Percentiles rank a stretch among this genome's conserved stretches.
Evolutionary conservation across 2,888 invertebrate genomes (phyloP).

Genomic region (Chloroclysta siterata): DNA sequence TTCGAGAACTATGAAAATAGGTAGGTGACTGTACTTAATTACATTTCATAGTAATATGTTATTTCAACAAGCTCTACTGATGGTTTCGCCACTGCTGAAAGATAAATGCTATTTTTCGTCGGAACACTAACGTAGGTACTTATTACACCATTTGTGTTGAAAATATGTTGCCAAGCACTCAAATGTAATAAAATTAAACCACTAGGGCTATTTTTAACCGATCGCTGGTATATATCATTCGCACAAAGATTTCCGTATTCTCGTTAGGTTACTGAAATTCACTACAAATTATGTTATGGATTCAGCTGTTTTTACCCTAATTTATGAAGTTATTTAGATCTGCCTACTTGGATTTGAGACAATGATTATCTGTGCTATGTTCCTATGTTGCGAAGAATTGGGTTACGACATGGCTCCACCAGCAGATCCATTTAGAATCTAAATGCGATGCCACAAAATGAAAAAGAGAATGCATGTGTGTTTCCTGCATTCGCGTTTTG

Average conservation of each 20-base stretch:
- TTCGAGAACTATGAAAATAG: no score
- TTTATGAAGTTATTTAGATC: conserved; percentile 39
- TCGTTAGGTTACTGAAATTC: conserved; percentile 34
- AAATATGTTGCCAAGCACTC: conserved; percentile 48
- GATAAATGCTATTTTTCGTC: conserved; percentile 32
- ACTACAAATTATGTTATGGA: conserved; percentile 31
- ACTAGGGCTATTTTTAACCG: conserved; percentile 57
- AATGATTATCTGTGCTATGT: conserved; percentile 42
- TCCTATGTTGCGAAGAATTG: conserved; percentile 41
- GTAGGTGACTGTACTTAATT: no score
- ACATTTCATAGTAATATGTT: neutral
- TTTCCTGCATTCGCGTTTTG: conserved; percentile 57
- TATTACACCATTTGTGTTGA: conserved; percentile 41
- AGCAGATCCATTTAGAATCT: conserved; percentile 40
- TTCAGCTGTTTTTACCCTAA: conserved; percentile 40
- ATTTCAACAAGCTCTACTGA: neutral
- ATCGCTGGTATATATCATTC: conserved; percentile 58
- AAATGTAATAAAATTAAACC: conserved; percentile 52
- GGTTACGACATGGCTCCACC: conserved; percentile 42
- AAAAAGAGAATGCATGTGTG: conserved; percentile 50
- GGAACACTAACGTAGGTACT: conserved; percentile 41
- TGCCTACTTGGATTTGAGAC: conserved; percentile 16
- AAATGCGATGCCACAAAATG: conserved; percentile 50
- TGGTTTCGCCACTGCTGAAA: conserved; percentile 27
- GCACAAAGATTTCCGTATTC: conserved; percentile 56